Conservation (phyloP, 2,113 vertebrate species). For the Upupa epops region DNA sequence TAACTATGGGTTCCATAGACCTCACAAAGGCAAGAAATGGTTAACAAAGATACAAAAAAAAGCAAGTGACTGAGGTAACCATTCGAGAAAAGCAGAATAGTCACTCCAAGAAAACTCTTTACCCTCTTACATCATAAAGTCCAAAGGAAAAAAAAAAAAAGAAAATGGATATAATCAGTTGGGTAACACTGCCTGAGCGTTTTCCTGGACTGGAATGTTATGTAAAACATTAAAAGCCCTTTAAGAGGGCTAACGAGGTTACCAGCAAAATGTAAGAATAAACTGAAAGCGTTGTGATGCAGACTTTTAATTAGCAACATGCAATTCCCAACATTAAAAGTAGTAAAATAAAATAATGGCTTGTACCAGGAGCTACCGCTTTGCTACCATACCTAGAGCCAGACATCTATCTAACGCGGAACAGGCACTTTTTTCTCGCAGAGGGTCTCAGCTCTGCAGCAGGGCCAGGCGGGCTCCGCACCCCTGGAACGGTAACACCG, state of each 20-base stretch:
- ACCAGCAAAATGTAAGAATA: background rate
- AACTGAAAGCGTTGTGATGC: accelerated
- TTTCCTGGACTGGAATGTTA: background rate
- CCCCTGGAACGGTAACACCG: accelerated
- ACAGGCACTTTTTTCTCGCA: background rate
- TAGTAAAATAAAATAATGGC: accelerated
- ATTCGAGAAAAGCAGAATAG: background rate
- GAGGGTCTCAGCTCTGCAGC: background rate
- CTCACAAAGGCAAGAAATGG: too few species aligned
- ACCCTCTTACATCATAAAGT: slow-evolving; percentile 5
- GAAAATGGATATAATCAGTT: background rate
- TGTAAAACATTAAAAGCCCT: background rate
- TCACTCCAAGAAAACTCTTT: background rate
- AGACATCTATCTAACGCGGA: background rate
- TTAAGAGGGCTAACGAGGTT: background rate
- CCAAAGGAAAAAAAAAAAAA: background rate
- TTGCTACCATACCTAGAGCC: background rate
- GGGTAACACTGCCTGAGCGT: background rate
- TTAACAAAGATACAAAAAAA: background rate
- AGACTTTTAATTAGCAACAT: background rate
- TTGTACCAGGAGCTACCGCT: background rate
- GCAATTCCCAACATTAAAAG: accelerated
- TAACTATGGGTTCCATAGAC: accelerated
- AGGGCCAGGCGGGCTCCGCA: background rate
- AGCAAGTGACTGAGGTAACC: background rate